These are phyloP conservation scores for Sturmia bella DNA, from an alignment of 2,888 invertebrate species.

Conservation along the genomic window DNA sequence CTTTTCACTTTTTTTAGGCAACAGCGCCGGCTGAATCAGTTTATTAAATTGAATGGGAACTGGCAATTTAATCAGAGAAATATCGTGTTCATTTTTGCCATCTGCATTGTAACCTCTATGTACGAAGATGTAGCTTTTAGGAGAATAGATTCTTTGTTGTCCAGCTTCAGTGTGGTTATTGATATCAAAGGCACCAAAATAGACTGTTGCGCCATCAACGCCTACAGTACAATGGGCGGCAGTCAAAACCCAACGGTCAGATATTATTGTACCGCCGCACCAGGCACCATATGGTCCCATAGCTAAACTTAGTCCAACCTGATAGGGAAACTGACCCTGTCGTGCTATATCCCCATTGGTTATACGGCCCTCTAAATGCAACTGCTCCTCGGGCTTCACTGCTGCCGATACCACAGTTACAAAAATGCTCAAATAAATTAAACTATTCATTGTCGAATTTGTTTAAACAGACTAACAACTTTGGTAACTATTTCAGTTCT, in stretches of 20 bases:
- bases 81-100: conserved; percentile 72
- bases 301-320: conserved; percentile 76
- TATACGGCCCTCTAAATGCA: conserved; percentile 74
- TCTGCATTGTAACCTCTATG: conserved; percentile 71
- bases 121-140: conserved; percentile 68
- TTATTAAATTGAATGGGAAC: conserved; percentile 71
- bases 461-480: conserved; percentile 22
- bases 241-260: conserved; percentile 76
- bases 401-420: conserved; percentile 69
- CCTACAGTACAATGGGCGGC: conserved; percentile 79
- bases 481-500: background rate
- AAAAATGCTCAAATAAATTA: conserved; percentile 67
- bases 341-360: conserved; percentile 75
- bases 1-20: conserved; percentile 69
- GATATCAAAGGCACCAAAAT: conserved; percentile 72
- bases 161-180: conserved; percentile 67
- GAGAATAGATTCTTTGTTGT: conserved; percentile 69
- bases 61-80: conserved; percentile 74
- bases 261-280: conserved; percentile 79
- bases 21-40: conserved; percentile 70
- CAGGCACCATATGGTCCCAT: conserved; percentile 70
- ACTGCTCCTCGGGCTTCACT: conserved; percentile 5
- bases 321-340: conserved; percentile 77
- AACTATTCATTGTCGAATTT: conserved; percentile 70
- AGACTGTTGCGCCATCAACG: conserved; percentile 70